A percentile compares a stretch with the other conserved stretches of the same genome.
Evolutionary conservation across 1,140 invertebrate genomes (phyloP).

Genomic region (Ladona fulva): DNA sequence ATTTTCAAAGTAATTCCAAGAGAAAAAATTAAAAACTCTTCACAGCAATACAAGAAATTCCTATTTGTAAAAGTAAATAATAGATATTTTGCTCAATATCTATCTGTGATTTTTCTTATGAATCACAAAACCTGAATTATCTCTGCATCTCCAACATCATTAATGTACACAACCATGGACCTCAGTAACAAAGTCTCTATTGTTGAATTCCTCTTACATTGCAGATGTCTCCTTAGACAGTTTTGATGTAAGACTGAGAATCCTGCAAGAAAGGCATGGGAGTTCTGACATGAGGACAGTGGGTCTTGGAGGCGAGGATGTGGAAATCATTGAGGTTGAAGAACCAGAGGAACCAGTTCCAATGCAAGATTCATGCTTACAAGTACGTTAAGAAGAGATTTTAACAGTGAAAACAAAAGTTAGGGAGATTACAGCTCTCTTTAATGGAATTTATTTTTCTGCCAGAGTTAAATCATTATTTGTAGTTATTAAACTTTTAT

Average conservation of each 20-base stretch:
- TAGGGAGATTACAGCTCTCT: not conserved
- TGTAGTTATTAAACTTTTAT: not conserved
- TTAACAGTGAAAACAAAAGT: not conserved
- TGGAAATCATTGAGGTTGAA: slow-evolving; percentile 74
- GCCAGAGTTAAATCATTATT: not conserved
- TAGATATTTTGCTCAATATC: no score
- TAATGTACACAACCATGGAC: no score
- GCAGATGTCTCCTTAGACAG: slow-evolving; percentile 64
- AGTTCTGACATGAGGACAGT: slow-evolving; percentile 38
- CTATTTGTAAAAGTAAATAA: no score
- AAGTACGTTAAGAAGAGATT: slow-evolving; percentile 34
- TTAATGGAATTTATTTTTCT: not conserved
- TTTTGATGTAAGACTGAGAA: slow-evolving; percentile 51
- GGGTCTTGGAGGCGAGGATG: slow-evolving; percentile 55
- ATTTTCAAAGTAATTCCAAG: no score
- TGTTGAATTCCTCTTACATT: slow-evolving; percentile 10
- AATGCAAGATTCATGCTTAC: slow-evolving; percentile 71
- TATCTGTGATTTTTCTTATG: no score
- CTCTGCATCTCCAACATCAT: no score
- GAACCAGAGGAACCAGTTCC: slow-evolving; percentile 69
- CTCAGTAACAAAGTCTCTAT: no score
- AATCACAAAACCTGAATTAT: no score
- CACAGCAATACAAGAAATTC: no score
- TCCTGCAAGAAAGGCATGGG: slow-evolving; percentile 17
- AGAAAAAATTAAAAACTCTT: no score